Evolutionary conservation across 2,797 vertebrate genomes (phyloP).

Genomic region (Schizopygopsis pylzovi): DNA sequence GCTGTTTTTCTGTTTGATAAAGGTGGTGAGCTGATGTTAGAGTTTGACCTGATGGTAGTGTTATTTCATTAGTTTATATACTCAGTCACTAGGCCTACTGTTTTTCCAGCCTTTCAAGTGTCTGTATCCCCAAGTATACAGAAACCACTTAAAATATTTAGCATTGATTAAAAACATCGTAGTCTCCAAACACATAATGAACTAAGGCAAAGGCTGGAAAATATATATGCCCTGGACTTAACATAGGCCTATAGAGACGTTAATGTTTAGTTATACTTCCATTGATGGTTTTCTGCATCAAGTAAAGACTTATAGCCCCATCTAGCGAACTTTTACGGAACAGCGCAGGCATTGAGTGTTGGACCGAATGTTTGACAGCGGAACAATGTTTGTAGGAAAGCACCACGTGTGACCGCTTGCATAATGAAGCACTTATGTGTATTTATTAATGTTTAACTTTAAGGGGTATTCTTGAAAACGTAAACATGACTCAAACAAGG

Average conservation of each 20-base stretch:
- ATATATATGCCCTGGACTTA: neutral
- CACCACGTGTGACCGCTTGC: neutral
- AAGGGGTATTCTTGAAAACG: neutral
- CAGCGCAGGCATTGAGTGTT: neutral
- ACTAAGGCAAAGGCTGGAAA: neutral
- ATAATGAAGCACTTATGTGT: neutral
- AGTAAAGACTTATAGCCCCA: conserved; percentile 80
- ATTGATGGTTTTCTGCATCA: conserved; percentile 19
- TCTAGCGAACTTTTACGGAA: conserved; percentile 72
- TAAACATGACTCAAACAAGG: neutral
- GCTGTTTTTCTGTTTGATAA: neutral
- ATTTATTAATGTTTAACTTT: neutral
- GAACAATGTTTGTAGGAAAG: neutral
- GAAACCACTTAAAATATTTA: conserved; percentile 3
- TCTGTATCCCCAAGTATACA: neutral
- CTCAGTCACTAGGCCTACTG: neutral
- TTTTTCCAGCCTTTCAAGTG: neutral
- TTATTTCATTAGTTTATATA: neutral
- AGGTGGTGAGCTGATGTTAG: neutral
- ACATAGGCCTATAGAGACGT: neutral
- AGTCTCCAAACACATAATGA: neutral
- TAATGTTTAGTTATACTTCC: neutral
- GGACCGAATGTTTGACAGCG: neutral
- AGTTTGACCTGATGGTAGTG: neutral
- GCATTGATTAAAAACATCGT: neutral